Conservation (phyloP, 2,797 vertebrate genomes). For the Typhlichthys subterraneus region DNA sequence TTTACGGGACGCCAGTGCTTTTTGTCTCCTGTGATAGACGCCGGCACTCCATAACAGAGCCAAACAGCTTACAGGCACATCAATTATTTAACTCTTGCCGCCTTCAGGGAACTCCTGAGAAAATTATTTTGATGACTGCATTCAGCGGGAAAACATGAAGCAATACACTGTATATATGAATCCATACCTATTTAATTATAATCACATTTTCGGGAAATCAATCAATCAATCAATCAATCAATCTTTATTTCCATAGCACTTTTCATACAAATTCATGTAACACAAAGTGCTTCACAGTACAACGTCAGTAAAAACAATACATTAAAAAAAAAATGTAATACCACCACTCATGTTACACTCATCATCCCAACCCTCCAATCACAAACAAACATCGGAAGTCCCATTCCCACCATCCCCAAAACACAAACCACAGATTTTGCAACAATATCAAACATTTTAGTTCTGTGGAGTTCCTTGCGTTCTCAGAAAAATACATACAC, state of each 20-base stretch:
- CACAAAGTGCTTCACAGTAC: too few species aligned
- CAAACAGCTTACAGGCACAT: slow-evolving; percentile 65
- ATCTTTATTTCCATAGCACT: too few species aligned
- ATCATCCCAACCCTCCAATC: too few species aligned
- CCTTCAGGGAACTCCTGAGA: slow-evolving; percentile 49
- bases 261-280: too few species aligned
- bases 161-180: slow-evolving; percentile 27
- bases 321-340: too few species aligned
- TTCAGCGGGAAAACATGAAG: slow-evolving; percentile 21
- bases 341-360: too few species aligned
- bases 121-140: slow-evolving; percentile 60
- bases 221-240: too few species aligned
- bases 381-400: too few species aligned
- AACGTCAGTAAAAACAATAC: too few species aligned
- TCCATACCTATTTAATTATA: slow-evolving; percentile 1
- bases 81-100: slow-evolving; percentile 63
- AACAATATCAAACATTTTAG: slow-evolving; percentile 19
- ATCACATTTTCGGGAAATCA: slow-evolving; percentile 1
- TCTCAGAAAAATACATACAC: slow-evolving; percentile 10
- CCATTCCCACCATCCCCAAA: too few species aligned
- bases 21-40: slow-evolving; percentile 40
- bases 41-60: slow-evolving; percentile 37
- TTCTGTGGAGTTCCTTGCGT: slow-evolving; percentile 11
- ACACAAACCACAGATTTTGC: slow-evolving; percentile 28
- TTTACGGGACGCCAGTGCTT: slow-evolving; percentile 44